Evolutionary conservation across 2,113 vertebrate genomes (phyloP).

Genomic region (Nibea coibor): DNA sequence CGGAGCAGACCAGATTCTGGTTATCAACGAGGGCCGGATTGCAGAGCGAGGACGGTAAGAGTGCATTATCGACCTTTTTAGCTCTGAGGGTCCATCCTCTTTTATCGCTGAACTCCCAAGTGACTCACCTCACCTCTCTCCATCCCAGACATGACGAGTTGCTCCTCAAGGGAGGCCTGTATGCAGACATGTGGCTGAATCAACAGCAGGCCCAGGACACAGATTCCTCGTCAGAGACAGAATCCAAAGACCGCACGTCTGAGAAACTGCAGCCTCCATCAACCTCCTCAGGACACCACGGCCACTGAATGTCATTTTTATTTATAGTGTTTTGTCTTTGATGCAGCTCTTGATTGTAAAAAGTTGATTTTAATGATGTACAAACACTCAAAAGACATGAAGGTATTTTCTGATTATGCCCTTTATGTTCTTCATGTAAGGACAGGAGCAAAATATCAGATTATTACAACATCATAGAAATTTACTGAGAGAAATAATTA

Average conservation of each 20-base stretch:
- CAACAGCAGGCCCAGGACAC: slow-evolving; percentile 87
- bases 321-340: neutral
- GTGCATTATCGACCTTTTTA: neutral
- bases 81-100: neutral
- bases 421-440: neutral
- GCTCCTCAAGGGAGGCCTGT: slow-evolving; percentile 88
- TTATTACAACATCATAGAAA: neutral
- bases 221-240: slow-evolving; percentile 80
- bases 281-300: slow-evolving; percentile 41
- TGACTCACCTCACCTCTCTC: slow-evolving; percentile 16
- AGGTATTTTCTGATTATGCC: slow-evolving; percentile 23
- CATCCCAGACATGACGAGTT: slow-evolving; percentile 90
- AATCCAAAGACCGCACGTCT: slow-evolving; percentile 78
- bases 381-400: too few species aligned
- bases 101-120: neutral
- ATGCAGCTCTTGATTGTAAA: neutral
- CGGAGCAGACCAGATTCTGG: slow-evolving; percentile 93
- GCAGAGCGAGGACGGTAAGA: slow-evolving; percentile 91
- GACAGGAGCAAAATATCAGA: neutral
- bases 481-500: too few species aligned
- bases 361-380: neutral
- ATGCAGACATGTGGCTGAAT: slow-evolving; percentile 93
- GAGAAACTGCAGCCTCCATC: slow-evolving; percentile 87
- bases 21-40: slow-evolving; percentile 89
- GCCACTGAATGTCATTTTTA: slow-evolving; percentile 60